Evolutionary conservation across 2,113 vertebrate species (phyloP).

Genomic region (Calonectris borealis): DNA sequence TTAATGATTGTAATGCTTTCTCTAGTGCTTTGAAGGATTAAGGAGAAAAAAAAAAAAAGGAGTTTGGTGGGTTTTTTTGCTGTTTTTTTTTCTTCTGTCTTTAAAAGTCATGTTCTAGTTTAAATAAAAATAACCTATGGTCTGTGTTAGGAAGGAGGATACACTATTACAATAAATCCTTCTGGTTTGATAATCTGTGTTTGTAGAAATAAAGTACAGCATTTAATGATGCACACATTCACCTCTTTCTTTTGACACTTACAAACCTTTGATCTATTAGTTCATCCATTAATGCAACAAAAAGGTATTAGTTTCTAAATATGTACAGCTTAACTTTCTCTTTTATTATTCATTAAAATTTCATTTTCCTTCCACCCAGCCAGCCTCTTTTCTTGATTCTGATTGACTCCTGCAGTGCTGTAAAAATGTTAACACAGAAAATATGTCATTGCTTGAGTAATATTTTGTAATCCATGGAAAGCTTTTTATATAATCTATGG

Average conservation of each 20-base stretch:
- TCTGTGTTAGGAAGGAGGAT: background rate
- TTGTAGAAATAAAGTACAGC: background rate
- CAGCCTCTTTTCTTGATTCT: background rate
- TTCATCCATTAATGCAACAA: background rate
- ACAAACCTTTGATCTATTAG: background rate
- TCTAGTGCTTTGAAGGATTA: background rate
- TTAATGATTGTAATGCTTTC: background rate
- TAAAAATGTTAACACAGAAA: background rate
- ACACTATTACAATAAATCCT: background rate
- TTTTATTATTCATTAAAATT: background rate
- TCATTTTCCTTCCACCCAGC: background rate
- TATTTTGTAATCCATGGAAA: background rate
- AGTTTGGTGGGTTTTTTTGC: background rate
- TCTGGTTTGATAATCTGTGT: background rate
- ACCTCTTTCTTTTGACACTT: background rate
- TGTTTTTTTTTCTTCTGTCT: background rate
- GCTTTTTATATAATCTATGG: background rate
- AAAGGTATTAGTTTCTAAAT: background rate
- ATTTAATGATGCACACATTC: background rate
- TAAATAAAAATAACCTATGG: background rate
- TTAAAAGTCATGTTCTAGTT: background rate
- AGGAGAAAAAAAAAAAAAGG: background rate
- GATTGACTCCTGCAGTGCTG: background rate
- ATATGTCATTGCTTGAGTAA: background rate
- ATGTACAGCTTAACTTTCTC: background rate